Evolutionary conservation across 92 coral and sea anemone genomes (phyloP).

Genomic region (Ricordea florida): DNA sequence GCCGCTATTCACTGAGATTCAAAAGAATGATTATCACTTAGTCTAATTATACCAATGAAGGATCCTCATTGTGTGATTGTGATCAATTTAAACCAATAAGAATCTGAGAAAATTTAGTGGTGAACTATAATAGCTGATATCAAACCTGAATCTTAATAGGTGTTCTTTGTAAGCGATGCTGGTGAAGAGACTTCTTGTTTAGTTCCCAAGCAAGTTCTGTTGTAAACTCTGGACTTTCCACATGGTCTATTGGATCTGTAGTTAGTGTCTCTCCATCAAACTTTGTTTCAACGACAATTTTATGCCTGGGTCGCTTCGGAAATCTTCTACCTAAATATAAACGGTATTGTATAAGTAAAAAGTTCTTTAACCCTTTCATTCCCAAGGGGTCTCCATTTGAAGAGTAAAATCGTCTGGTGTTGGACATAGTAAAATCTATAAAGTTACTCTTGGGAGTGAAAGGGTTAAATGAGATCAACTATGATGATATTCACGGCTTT

Average conservation of each 20-base stretch:
- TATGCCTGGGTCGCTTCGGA: constrained; percentile 89
- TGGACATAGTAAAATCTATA: no score
- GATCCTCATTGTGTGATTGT: no score
- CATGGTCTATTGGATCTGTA: constrained; percentile 95
- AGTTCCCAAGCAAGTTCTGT: constrained; percentile 99
- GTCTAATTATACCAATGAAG: no score
- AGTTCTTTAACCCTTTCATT: not conserved
- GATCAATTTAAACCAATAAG: no score
- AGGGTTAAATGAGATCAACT: no score
- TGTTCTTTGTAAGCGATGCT: constrained; percentile 93
- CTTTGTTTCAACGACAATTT: constrained; percentile 90
- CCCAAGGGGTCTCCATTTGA: not conserved
- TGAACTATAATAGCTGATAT: no score
- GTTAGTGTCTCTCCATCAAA: constrained; percentile 97
- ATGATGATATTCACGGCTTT: no score
- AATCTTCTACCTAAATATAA: constrained; percentile 80
- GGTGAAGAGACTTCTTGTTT: constrained; percentile 86
- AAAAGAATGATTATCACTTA: no score
- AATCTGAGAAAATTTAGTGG: no score
- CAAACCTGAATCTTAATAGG: constrained; percentile 98
- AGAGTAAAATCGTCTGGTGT: no score
- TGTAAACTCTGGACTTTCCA: constrained; percentile 86
- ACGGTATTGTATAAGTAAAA: not conserved
- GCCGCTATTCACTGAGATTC: no score
- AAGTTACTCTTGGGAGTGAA: no score